Percentiles rank a stretch among this genome's conserved stretches.
Evolutionary conservation across 1,140 invertebrate genomes (phyloP).

Genomic region (Episyrphus balteatus): DNA sequence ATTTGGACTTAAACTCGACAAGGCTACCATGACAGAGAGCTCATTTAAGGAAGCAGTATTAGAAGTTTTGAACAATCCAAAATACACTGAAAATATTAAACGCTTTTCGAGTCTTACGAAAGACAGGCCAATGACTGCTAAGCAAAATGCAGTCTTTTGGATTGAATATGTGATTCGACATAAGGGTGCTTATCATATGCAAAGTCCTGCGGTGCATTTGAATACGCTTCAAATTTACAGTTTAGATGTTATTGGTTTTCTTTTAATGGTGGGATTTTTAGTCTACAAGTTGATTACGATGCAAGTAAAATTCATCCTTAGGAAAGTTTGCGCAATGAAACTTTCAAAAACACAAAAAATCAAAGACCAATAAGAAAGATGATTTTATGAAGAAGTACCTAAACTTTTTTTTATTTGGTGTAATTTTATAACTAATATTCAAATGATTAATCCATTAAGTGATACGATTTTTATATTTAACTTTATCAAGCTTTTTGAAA

Average conservation of each 20-base stretch:
- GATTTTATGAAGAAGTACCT: too few relatives aligned
- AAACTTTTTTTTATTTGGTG: too few relatives aligned
- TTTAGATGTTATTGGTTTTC: slow-evolving; percentile 20
- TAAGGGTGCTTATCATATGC: slow-evolving; percentile 35
- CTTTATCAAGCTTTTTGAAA: too few relatives aligned
- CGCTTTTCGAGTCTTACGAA: slow-evolving; percentile 21
- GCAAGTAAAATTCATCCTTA: too few relatives aligned
- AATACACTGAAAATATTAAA: slow-evolving; percentile 7
- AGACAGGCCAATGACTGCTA: slow-evolving; percentile 26
- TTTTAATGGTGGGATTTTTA: slow-evolving; percentile 1
- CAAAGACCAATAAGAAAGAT: too few relatives aligned
- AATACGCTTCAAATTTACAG: slow-evolving; percentile 18
- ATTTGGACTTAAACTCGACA: slow-evolving; percentile 19
- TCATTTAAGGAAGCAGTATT: slow-evolving; percentile 7
- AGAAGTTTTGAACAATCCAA: slow-evolving; percentile 12
- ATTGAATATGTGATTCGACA: slow-evolving; percentile 39
- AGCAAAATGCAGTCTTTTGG: slow-evolving; percentile 38
- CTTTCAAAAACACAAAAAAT: too few relatives aligned
- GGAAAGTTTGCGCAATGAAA: too few relatives aligned
- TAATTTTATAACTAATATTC: too few relatives aligned
- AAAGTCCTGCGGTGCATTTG: slow-evolving; percentile 20
- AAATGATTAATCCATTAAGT: too few relatives aligned
- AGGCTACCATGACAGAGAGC: slow-evolving; percentile 2
- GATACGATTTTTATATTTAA: too few relatives aligned
- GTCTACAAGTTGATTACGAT: too few relatives aligned